Evolutionary conservation across 2,113 vertebrate genomes (phyloP), one percentile per base, ranked within the genome.

Genomic region (Rhineura floridana): DNA sequence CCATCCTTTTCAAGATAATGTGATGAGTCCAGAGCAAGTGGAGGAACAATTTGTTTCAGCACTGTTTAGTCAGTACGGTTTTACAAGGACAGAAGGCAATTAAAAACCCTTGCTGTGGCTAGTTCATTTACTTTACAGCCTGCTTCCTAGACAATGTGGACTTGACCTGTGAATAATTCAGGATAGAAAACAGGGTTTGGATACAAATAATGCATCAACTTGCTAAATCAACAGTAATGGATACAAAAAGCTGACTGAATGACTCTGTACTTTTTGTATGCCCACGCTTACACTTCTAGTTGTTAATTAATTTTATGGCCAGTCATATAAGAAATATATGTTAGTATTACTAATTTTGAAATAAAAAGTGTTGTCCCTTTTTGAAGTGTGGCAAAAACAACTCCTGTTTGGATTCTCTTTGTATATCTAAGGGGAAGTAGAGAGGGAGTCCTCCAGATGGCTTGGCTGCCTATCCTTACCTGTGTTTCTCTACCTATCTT

Each of bases 161-260:
- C 13, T 46, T 86, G 72, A 88, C 2, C 48, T 83, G 13, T 85
- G 48, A 91, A 42, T 90, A 83, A 89, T 21, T 21, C 11, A 78
- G 33, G 78, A 75, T 88, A 44, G 73, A 87, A 88, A 88, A 52
- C 63, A 85, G 59, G 55, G 85, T 15, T 88, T 87, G 84, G 91
- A 90, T 92, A 63, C 84, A 87, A 10, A 36, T 87, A 50, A 80
- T 42, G 65, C 78, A n/a, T 15, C 1, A 48, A 50, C 23, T 52
- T 19, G 28, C 36, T 91, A 65, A 62, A 36, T 83, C 88, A 10
- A 50, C 44, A 25, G 7, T 65, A 92, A 88, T 9, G 0, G 69
- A n/a, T 89, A 4, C 91, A 69, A 28, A 25, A 72, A 12, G 65
- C 87, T 89, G n/a, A 33, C 4, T 17, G 10, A 65, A 84, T 90